These are phyloP conservation scores for Argya squamiceps DNA, from an alignment of 2,797 vertebrate species.

Conservation along the genomic window DNA sequence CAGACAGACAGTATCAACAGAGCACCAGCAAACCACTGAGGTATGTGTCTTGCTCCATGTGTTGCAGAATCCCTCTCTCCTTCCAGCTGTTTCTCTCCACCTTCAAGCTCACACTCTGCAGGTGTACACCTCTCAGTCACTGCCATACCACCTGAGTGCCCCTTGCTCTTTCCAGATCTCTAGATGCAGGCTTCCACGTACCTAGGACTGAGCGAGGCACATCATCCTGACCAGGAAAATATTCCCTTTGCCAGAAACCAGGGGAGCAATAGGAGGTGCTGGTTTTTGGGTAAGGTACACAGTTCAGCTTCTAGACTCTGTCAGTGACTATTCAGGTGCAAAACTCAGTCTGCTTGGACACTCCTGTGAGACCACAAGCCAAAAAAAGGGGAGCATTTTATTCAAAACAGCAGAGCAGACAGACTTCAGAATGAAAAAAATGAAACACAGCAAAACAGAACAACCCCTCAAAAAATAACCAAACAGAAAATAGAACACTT, in stretches of 20 bases:
- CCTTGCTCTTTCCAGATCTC: background rate
- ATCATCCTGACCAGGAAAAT: background rate
- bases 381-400: background rate
- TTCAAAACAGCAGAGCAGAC: background rate
- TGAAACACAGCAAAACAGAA: background rate
- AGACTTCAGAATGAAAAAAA: background rate
- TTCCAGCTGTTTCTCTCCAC: background rate
- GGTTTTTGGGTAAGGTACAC: background rate
- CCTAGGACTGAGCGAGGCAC: background rate
- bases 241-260: background rate
- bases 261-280: rapidly evolving
- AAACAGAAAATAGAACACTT: background rate
- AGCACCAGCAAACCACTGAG: background rate
- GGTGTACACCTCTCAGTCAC: rapidly evolving
- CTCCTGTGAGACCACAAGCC: background rate
- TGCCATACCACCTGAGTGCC: rapidly evolving
- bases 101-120: background rate
- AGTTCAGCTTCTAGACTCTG: background rate
- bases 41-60: rapidly evolving
- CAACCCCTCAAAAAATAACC: background rate
- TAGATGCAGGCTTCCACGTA: rapidly evolving
- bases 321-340: background rate
- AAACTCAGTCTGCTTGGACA: rapidly evolving
- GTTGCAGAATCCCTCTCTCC: background rate
- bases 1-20: background rate